A percentile compares a stretch with the other conserved stretches of the same genome.
Conservation (phyloP, 2,797 vertebrate genomes). For the Malurus leucopterus region DNA sequence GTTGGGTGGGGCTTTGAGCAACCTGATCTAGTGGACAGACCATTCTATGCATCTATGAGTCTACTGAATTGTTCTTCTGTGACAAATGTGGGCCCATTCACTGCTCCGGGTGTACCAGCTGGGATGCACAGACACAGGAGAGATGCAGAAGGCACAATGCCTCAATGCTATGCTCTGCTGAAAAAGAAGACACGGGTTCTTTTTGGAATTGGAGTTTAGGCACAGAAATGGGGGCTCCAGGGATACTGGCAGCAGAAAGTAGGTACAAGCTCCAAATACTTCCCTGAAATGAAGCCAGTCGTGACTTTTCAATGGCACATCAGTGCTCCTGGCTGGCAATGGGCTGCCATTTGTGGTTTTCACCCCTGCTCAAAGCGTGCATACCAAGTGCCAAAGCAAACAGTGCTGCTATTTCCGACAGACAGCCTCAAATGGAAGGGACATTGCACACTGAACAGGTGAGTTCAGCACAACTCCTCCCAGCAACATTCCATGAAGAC, state of each 20-base stretch:
- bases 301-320: neutral
- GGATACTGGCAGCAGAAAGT: neutral
- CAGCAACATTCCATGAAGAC: neutral
- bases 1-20: neutral
- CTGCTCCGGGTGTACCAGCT: neutral
- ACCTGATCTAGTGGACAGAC: neutral
- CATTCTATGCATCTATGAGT: neutral
- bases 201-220: neutral
- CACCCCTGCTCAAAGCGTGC: neutral
- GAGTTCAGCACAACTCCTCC: neutral
- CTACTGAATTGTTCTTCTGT: neutral
- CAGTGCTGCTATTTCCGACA: neutral
- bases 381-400: neutral
- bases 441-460: neutral
- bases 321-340: neutral
- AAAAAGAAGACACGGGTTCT: neutral
- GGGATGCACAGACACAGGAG: neutral
- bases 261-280: neutral
- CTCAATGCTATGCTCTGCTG: neutral
- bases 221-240: neutral
- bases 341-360: neutral
- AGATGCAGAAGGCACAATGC: neutral
- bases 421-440: neutral
- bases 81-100: neutral
- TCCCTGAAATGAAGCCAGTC: neutral